These are phyloP conservation scores for Ahaetulla prasina DNA, from an alignment of 2,113 vertebrate species.

Conservation along the genomic window DNA sequence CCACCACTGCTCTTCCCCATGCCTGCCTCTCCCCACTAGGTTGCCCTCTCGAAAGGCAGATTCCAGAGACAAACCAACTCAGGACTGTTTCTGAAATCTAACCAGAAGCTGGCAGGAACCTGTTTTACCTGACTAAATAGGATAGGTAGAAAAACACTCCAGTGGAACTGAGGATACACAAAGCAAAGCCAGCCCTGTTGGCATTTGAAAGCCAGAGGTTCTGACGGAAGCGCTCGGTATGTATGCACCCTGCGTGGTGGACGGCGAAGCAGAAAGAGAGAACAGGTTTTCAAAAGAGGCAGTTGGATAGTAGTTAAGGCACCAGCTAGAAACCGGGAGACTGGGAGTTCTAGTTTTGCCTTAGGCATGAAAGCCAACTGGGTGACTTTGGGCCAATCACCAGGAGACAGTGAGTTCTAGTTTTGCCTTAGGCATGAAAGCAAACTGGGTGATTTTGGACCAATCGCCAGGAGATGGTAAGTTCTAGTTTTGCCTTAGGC, in stretches of 20 bases:
- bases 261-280: not conserved
- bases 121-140: not conserved
- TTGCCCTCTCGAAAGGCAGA: not conserved
- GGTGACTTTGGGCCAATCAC: not conserved
- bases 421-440: not conserved
- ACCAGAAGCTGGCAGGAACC: not conserved
- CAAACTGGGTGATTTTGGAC: not conserved
- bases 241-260: not conserved
- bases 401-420: not conserved
- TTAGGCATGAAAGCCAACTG: fast-evolving
- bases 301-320: not conserved
- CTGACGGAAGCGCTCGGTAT: not conserved
- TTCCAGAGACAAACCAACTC: not conserved
- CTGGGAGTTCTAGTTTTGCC: not conserved
- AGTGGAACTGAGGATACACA: not conserved
- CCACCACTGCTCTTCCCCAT: not conserved
- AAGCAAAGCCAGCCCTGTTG: no score
- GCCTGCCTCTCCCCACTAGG: not conserved
- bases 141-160: not conserved
- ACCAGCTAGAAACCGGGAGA: not conserved
- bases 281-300: not conserved
- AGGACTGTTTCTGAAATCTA: not conserved
- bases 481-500: no score
- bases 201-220: not conserved
- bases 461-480: not conserved